phyloP scores from a whole-genome alignment of 2,797 vertebrate species.

The Parauchenoglanis ngamensis region DNA sequence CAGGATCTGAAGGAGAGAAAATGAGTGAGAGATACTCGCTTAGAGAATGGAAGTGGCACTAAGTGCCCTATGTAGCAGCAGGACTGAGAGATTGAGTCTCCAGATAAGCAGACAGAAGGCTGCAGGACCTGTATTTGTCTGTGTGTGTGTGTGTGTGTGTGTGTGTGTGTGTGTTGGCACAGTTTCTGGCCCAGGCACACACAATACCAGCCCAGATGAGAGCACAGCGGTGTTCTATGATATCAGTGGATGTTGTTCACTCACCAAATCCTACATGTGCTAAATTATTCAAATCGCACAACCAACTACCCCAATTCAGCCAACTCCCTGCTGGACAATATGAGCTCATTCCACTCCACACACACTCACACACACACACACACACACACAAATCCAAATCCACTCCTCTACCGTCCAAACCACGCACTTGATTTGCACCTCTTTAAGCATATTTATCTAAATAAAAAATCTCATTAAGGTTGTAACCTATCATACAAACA shows the following conservation, averaged over 20 bases:
- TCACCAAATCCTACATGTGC: constrained; percentile 53
- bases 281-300: constrained; percentile 59
- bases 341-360: constrained; percentile 32
- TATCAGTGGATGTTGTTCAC: constrained; percentile 50
- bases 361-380: constrained; percentile 38
- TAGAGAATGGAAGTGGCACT: constrained; percentile 32
- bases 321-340: constrained; percentile 51
- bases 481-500: constrained; percentile 14
- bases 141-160: constrained; percentile 2
- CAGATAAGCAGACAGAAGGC: constrained; percentile 40
- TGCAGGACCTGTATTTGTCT: constrained; percentile 30
- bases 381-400: constrained; percentile 1
- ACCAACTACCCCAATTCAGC: constrained; percentile 47
- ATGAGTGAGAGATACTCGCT: constrained; percentile 25
- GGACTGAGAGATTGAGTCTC: constrained; percentile 41
- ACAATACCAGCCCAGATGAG: constrained; percentile 47
- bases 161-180: constrained; percentile 42
- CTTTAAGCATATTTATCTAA: constrained; percentile 46
- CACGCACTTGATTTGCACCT: constrained; percentile 30
- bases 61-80: constrained; percentile 27
- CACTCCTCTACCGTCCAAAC: not conserved
- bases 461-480: constrained; percentile 42
- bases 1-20: constrained; percentile 32
- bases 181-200: constrained; percentile 19
- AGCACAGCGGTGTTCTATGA: constrained; percentile 51